Percentiles rank a stretch among this genome's conserved stretches.
Evolutionary conservation across 2,888 invertebrate species (phyloP).

Genomic region (Papilio elwesi): DNA sequence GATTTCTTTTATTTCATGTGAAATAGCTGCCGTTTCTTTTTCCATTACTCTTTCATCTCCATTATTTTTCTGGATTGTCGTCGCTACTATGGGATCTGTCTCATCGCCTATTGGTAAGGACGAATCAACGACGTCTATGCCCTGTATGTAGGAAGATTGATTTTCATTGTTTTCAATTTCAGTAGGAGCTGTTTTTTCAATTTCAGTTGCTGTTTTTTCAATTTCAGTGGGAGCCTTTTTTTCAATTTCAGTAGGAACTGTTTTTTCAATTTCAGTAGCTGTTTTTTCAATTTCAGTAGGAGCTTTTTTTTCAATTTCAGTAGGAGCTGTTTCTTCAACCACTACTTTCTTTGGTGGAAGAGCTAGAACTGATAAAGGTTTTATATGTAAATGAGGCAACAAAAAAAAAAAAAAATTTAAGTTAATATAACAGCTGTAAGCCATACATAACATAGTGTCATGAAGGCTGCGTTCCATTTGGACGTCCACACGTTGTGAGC

Average conservation of each 20-base stretch:
- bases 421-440: too few relatives aligned
- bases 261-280: slow-evolving; percentile 31
- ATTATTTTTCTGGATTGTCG: background rate
- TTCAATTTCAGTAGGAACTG: slow-evolving; percentile 31
- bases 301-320: slow-evolving; percentile 33
- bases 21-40: background rate
- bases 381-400: background rate
- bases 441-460: too few relatives aligned
- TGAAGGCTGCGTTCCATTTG: too few relatives aligned
- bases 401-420: background rate
- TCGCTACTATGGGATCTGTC: background rate
- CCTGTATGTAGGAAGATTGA: slow-evolving; percentile 10
- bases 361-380: slow-evolving; percentile 33
- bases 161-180: slow-evolving; percentile 36
- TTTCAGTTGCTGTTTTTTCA: too few relatives aligned
- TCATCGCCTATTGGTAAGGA: background rate
- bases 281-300: slow-evolving; percentile 31
- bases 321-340: slow-evolving; percentile 39
- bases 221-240: too few relatives aligned
- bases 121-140: slow-evolving; percentile 47
- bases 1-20: background rate
- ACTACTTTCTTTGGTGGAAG: slow-evolving; percentile 36
- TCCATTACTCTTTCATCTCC: slow-evolving; percentile 8
- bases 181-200: slow-evolving; percentile 37
- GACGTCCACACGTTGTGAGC: too few relatives aligned